Evolutionary conservation across 2,888 invertebrate species (phyloP).

Genomic region (Leptopilina drosophilae): DNA sequence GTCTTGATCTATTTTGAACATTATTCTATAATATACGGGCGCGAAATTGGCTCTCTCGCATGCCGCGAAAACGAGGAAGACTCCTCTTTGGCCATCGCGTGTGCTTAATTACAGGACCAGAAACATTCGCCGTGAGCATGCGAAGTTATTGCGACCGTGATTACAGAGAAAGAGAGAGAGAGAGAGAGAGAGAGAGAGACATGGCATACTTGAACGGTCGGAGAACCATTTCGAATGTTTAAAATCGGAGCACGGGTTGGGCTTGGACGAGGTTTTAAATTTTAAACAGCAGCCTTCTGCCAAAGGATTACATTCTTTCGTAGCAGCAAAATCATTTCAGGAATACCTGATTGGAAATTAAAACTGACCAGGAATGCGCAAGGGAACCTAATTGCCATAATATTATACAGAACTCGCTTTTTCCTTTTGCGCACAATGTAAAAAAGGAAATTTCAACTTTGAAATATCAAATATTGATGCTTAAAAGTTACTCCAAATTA

Average conservation of each 20-base stretch:
- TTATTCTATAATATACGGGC: neutral
- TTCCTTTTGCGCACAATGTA: neutral
- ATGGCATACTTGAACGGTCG: constrained; percentile 39
- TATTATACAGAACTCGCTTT: constrained; percentile 5
- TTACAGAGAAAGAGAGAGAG: constrained; percentile 21
- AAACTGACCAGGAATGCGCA: constrained; percentile 19
- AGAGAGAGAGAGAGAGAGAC: constrained; percentile 7
- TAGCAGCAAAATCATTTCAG: constrained; percentile 35
- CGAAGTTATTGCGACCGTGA: constrained; percentile 40
- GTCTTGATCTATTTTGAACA: neutral
- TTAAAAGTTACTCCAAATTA: too few relatives aligned
- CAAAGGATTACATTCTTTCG: constrained; percentile 36
- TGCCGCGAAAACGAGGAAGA: constrained; percentile 35
- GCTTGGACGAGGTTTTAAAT: constrained; percentile 35
- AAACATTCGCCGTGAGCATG: constrained; percentile 40
- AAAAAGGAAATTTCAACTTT: too few relatives aligned
- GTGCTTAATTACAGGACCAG: constrained; percentile 41
- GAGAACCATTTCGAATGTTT: constrained; percentile 40
- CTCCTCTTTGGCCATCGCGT: constrained; percentile 28
- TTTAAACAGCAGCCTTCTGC: constrained; percentile 40
- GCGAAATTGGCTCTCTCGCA: constrained; percentile 25
- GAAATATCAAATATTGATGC: too few relatives aligned
- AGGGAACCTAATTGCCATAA: constrained; percentile 27
- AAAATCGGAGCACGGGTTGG: constrained; percentile 39
- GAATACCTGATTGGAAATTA: constrained; percentile 39